phyloP scores from a whole-genome alignment of 2,888 invertebrate genomes.

The Sinopyrophorus schimmeli region DNA sequence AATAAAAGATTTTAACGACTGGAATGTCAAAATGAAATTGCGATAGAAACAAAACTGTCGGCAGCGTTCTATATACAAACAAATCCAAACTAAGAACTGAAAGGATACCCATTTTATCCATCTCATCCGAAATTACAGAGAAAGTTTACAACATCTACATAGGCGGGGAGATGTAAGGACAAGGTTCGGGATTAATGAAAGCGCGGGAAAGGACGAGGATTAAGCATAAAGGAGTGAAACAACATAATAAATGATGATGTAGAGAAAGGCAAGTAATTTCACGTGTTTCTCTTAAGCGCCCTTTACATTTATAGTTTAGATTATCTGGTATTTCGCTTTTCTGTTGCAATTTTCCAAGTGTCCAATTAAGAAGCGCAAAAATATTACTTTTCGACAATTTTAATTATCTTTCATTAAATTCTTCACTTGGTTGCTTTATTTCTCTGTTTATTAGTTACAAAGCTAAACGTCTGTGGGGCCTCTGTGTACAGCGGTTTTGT shows the following conservation, averaged over 20 bases:
- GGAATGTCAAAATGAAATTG: neutral
- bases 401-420: too few species aligned
- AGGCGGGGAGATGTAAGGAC: constrained; percentile 8
- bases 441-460: too few species aligned
- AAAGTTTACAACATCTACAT: constrained; percentile 6
- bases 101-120: constrained; percentile 12
- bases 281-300: constrained; percentile 37
- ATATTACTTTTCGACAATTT: too few species aligned
- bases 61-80: constrained; percentile 10
- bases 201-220: constrained; percentile 28
- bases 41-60: constrained; percentile 9
- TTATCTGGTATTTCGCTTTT: constrained; percentile 25
- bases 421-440: too few species aligned
- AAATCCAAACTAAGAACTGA: constrained; percentile 11
- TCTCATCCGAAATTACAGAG: constrained; percentile 6
- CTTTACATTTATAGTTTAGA: constrained; percentile 35
- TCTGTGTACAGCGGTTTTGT: too few species aligned
- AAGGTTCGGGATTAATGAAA: constrained; percentile 20
- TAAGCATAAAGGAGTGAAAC: constrained; percentile 29
- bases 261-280: constrained; percentile 39
- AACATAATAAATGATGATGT: constrained; percentile 40
- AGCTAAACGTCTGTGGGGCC: too few species aligned
- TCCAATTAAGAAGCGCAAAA: too few species aligned
- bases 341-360: neutral
- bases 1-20: too few species aligned